A percentile compares a stretch with the other conserved stretches of the same genome.
Evolutionary conservation across 2,888 invertebrate species (phyloP).

Genomic region (Amphipoea oculea): DNA sequence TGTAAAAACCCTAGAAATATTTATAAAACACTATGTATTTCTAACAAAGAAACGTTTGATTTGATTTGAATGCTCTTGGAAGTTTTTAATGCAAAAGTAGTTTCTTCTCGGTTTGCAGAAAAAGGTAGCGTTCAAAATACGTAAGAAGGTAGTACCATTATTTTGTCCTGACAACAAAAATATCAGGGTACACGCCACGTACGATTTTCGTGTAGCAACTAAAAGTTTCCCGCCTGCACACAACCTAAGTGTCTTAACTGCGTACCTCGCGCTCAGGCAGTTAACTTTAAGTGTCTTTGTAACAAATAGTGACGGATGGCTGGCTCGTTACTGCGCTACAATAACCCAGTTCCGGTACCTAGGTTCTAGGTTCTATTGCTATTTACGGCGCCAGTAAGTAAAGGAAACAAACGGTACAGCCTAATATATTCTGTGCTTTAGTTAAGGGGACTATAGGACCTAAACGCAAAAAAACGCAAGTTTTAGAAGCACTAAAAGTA

Average conservation of each 20-base stretch:
- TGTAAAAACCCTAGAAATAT: neutral
- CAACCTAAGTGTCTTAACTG: slow-evolving; percentile 26
- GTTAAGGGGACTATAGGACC: neutral
- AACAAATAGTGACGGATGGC: slow-evolving; percentile 55
- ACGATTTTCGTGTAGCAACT: slow-evolving; percentile 2
- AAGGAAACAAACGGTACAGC: slow-evolving; percentile 24
- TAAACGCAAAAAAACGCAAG: too few relatives aligned
- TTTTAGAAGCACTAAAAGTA: too few relatives aligned
- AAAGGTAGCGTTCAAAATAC: neutral
- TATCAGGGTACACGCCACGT: neutral
- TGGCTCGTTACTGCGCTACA: slow-evolving; percentile 43
- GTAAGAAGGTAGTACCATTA: neutral
- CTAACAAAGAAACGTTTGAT: neutral
- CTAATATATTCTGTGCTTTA: neutral
- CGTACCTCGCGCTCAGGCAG: slow-evolving; percentile 32
- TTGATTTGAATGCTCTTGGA: neutral
- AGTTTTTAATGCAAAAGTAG: neutral
- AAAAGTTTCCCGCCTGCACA: slow-evolving; percentile 18
- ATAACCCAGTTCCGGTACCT: slow-evolving; percentile 43
- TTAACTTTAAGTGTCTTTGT: slow-evolving; percentile 58
- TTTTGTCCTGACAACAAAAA: neutral
- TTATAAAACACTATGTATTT: neutral
- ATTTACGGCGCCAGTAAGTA: slow-evolving; percentile 32
- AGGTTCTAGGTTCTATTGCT: slow-evolving; percentile 21
- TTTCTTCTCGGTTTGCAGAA: neutral